phyloP scores from a whole-genome alignment of 2,797 vertebrate genomes.

The Eospalax fontanierii region DNA sequence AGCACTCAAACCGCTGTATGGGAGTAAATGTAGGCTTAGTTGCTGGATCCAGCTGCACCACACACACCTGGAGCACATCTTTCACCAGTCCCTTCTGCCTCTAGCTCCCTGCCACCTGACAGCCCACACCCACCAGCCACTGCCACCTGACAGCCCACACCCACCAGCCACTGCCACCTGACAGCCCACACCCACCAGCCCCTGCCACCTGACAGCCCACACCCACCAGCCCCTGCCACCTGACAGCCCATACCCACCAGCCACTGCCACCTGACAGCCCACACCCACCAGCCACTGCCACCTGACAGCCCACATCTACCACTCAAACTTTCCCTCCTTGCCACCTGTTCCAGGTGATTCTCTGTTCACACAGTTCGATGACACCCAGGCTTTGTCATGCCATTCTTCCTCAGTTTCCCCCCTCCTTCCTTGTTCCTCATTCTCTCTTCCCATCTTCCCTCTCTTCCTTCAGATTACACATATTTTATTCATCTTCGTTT shows the following conservation, averaged over 20 bases:
- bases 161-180: too few species aligned
- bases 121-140: too few species aligned
- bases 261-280: too few species aligned
- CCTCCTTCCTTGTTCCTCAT: not conserved
- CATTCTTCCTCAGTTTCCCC: not conserved
- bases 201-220: too few species aligned
- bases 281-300: too few species aligned
- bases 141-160: too few species aligned
- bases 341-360: not conserved
- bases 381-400: rapidly evolving
- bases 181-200: too few species aligned
- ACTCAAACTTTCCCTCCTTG: not conserved
- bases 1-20: not conserved
- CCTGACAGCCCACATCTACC: too few species aligned
- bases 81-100: not conserved
- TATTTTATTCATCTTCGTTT: not conserved
- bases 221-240: not conserved
- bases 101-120: too few species aligned
- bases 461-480: not conserved
- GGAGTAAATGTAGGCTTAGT: not conserved
- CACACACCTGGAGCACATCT: rapidly evolving
- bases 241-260: too few species aligned
- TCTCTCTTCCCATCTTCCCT: not conserved
- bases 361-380: not conserved
- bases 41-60: not conserved